Base-by-base conservation (phyloP, 2,888 invertebrate species). In the Torymus texanus region DNA sequence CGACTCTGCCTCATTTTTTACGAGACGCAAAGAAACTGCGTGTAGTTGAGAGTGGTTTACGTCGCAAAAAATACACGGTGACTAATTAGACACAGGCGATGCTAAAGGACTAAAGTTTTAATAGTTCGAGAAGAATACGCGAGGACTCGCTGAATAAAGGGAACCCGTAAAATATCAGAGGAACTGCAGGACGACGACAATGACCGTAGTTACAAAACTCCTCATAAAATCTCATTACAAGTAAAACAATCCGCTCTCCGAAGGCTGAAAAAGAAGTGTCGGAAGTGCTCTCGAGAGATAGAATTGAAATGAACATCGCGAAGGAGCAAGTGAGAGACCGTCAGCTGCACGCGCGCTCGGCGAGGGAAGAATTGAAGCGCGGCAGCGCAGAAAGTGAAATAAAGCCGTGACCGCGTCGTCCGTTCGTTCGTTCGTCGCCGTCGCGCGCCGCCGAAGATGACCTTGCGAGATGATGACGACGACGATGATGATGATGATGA, bases 391-490 rank as follows among this genome's bases (percentile, higher is more conserved):
- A 78, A 78, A 78, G 78, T 78, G 74, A 74, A 78, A 78, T 74
- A 78, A 51, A 78, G 72, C 68, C 62, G 65, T 71, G 72, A 58
- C 63, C 62, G 51, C 10, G 73, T 63, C 41, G 41, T 41, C 41
- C 41, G 41, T 41, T 29, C 29, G 8, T 41, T 4, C 29, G 29
- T 29, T 41, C 41, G 41, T 41, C 41, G 41, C 8, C 51, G 77
- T 78, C 73, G 65, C 66, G 78, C 73, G 61, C 72, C 21, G 61
- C n/a, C 67, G 75, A 68, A 84, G 87, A 88, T 88, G 88, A 85
- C 89, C 89, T 89, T 88, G 88, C 83, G 81, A 85, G 85, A 88
- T 88, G 74, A 74, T 67, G 85, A 84, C 82, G 83, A 82, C 76
- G 82, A 83, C 84, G 87, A 50, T 72, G 77, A 18, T 21, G 66